Evolutionary conservation across 1,140 invertebrate genomes (phyloP).

Genomic region (Tachypleus tridentatus): DNA sequence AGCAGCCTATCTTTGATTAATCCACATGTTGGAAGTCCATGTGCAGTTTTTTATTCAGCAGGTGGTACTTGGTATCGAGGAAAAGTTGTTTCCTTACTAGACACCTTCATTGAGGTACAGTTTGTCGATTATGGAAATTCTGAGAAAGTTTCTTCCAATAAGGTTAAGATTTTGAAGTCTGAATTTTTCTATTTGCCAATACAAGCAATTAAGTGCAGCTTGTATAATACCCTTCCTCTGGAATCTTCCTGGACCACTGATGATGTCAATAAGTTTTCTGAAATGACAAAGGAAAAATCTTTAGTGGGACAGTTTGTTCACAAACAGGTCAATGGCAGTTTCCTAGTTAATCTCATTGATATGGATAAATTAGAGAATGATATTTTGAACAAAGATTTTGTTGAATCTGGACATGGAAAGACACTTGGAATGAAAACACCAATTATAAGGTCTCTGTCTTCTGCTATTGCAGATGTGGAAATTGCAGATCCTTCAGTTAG

Average conservation of each 20-base stretch:
- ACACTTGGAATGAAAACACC: too few species aligned
- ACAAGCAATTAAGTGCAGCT: conserved; percentile 13
- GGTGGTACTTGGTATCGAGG: conserved; percentile 67
- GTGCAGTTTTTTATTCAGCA: conserved; percentile 54
- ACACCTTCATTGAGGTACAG: conserved; percentile 51
- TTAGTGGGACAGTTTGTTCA: conserved; percentile 17
- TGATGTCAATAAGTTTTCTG: conserved; percentile 11
- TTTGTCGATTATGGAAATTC: conserved; percentile 75
- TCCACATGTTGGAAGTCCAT: conserved; percentile 43
- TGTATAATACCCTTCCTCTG: conserved; percentile 11
- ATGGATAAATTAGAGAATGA: conserved; percentile 11
- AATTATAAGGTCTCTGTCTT: too few species aligned
- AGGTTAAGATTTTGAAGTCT: conserved; percentile 6
- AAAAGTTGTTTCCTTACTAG: conserved; percentile 54
- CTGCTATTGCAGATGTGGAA: too few species aligned
- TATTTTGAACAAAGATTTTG: conserved; percentile 21
- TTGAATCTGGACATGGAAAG: conserved; percentile 22
- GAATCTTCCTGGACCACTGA: conserved; percentile 5
- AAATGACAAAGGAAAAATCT: conserved; percentile 17
- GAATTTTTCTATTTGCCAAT: conserved; percentile 10
- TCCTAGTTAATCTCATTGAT: conserved; percentile 13
- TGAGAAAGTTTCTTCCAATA: conserved; percentile 12
- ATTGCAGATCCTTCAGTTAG: too few species aligned
- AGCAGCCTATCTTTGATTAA: conserved; percentile 6
- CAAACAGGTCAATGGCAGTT: conserved; percentile 6